Conservation (phyloP, 2,888 invertebrate species). For the Sphaeridia pumilis region DNA sequence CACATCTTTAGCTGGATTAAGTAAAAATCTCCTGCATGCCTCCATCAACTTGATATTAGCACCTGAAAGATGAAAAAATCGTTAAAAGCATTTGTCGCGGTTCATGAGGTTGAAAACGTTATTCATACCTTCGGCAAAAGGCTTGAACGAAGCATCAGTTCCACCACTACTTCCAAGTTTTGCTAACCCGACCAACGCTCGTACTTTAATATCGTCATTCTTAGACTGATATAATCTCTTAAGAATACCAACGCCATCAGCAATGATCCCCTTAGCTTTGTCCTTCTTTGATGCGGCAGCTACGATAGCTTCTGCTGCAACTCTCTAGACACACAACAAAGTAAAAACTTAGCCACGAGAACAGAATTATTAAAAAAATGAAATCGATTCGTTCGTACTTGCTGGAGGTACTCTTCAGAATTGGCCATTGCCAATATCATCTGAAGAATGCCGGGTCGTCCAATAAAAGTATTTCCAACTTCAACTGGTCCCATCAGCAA, state of each 20-base stretch:
- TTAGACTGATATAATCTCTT: slow-evolving; percentile 81
- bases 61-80: slow-evolving; percentile 43
- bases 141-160: slow-evolving; percentile 82
- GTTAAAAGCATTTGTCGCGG: no score
- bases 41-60: slow-evolving; percentile 83
- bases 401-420: slow-evolving; percentile 74
- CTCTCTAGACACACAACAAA: slow-evolving; percentile 58
- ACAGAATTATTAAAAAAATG: no score
- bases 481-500: slow-evolving; percentile 83
- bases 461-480: slow-evolving; percentile 70
- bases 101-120: no score
- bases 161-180: slow-evolving; percentile 92
- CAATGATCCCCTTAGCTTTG: slow-evolving; percentile 78
- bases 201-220: slow-evolving; percentile 78
- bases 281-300: slow-evolving; percentile 95
- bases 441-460: slow-evolving; percentile 66
- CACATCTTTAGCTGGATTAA: slow-evolving; percentile 74
- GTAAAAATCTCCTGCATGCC: slow-evolving; percentile 80
- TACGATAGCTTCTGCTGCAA: slow-evolving; percentile 92
- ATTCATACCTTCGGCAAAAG: slow-evolving; percentile 84
- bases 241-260: slow-evolving; percentile 82
- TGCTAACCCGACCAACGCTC: slow-evolving; percentile 85
- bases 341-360: no score
- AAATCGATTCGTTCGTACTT: no score
- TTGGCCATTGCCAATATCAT: slow-evolving; percentile 96